Evolutionary conservation across 2,888 invertebrate genomes (phyloP).

Genomic region (Drosophila melanocephala): DNA sequence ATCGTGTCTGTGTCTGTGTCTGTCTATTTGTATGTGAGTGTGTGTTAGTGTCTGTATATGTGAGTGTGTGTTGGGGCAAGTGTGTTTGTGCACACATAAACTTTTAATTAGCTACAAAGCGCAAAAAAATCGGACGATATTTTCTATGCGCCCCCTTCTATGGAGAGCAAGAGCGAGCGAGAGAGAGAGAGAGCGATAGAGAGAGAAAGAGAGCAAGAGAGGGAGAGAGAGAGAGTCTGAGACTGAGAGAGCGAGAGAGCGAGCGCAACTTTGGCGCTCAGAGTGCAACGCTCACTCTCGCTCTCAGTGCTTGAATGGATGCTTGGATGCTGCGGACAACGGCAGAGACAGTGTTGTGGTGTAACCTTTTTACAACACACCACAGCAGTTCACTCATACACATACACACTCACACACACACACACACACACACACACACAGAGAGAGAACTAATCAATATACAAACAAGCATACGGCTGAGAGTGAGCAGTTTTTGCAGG

Average conservation of each 20-base stretch:
- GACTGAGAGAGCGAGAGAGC: not conserved
- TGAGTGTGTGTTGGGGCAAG: conserved; percentile 18
- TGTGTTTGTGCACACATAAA: conserved; percentile 64
- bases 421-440: conserved; percentile 10
- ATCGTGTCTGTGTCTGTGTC: conserved; percentile 9
- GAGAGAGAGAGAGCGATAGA: conserved; percentile 2
- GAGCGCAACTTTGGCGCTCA: conserved; percentile 1
- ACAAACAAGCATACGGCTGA: conserved; percentile 41
- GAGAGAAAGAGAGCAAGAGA: conserved; percentile 7
- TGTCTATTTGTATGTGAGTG: conserved; percentile 24
- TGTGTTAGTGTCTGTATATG: conserved; percentile 20
- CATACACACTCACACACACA: conserved; percentile 22
- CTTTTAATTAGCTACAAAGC: conserved; percentile 81
- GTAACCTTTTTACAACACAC: conserved; percentile 71
- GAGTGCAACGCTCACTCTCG: not conserved
- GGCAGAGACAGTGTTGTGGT: conserved; percentile 45
- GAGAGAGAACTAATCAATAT: conserved; percentile 66
- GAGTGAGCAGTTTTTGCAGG: conserved; percentile 40
- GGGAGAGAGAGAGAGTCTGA: conserved; percentile 1
- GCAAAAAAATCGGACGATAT: conserved; percentile 62
- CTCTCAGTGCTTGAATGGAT: conserved; percentile 7
- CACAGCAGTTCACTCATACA: conserved; percentile 39
- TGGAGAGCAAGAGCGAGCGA: conserved; percentile 11
- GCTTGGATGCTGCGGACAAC: conserved; percentile 15
- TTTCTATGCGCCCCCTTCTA: conserved; percentile 35